These are phyloP conservation scores for Trisateles emortualis DNA, from an alignment of 2,888 invertebrate genomes.

Conservation along the genomic window DNA sequence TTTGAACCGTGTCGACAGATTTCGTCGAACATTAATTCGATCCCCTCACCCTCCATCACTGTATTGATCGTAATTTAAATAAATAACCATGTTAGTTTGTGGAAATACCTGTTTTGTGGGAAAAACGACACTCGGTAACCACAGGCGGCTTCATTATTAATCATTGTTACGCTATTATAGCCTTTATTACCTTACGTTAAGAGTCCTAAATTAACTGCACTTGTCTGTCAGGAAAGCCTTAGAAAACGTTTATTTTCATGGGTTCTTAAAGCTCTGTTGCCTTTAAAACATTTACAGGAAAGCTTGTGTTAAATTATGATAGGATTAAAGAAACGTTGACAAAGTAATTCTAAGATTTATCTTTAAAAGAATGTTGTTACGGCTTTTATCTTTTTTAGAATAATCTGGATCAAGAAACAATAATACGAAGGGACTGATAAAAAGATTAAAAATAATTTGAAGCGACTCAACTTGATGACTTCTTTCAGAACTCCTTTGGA, in stretches of 20 bases:
- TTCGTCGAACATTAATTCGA: not conserved
- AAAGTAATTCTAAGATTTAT: too few relatives aligned
- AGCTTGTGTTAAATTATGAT: too few relatives aligned
- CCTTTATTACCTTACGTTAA: conserved; percentile 10
- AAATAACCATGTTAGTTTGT: conserved; percentile 13
- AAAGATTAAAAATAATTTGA: too few relatives aligned
- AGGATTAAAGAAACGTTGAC: too few relatives aligned
- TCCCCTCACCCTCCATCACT: not conserved
- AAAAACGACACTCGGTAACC: conserved; percentile 24
- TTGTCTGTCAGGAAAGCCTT: not conserved
- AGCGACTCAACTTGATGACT: too few relatives aligned
- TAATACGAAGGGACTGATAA: too few relatives aligned
- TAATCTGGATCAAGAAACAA: too few relatives aligned
- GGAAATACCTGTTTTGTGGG: conserved; percentile 30
- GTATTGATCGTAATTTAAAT: conserved; percentile 22
- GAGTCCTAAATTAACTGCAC: not conserved
- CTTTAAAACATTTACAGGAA: not conserved
- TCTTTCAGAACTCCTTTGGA: too few relatives aligned
- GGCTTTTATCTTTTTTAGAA: too few relatives aligned
- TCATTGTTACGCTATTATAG: conserved; percentile 3
- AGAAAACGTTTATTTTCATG: conserved; percentile 1
- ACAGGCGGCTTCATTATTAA: conserved; percentile 13
- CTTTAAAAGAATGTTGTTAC: too few relatives aligned
- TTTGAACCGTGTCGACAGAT: too few relatives aligned
- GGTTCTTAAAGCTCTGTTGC: not conserved